phyloP scores from a whole-genome alignment of 2,113 vertebrate genomes.

The Paralichthys olivaceus region DNA sequence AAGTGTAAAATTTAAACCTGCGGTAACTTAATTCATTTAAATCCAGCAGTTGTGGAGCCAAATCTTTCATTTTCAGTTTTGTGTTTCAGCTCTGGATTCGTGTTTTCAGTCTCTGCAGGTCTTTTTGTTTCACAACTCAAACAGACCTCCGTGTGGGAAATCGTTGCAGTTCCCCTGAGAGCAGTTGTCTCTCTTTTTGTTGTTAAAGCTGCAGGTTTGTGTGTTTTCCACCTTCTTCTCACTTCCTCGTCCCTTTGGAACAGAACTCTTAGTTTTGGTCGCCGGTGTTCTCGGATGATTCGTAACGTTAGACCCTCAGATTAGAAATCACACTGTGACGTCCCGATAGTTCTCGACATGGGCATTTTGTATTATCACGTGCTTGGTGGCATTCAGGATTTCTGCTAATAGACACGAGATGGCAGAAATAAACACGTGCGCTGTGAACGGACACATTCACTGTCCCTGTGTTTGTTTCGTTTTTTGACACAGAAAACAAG shows the following conservation, averaged over 20 bases:
- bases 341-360: constrained; percentile 7
- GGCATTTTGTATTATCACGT: constrained; percentile 37
- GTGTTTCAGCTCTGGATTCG: too few species aligned
- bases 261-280: constrained; percentile 30
- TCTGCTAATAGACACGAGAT: constrained; percentile 47
- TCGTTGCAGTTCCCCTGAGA: too few species aligned
- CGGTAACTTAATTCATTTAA: too few species aligned
- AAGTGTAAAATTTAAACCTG: too few species aligned
- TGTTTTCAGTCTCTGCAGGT: too few species aligned
- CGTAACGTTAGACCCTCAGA: not conserved
- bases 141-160: too few species aligned
- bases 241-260: constrained; percentile 9
- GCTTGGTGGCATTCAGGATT: constrained; percentile 21
- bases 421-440: constrained; percentile 8
- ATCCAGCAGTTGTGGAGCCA: too few species aligned
- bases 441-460: not conserved
- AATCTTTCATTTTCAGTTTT: too few species aligned
- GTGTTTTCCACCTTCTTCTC: not conserved
- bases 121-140: too few species aligned
- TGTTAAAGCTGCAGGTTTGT: too few species aligned
- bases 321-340: constrained; percentile 1
- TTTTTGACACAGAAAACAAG: too few species aligned
- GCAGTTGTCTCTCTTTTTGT: too few species aligned
- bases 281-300: not conserved
- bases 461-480: not conserved